These are phyloP conservation scores for Parapristionchus giblindavisi DNA, from an alignment of 2,888 invertebrate genomes.

Conservation along the genomic window DNA sequence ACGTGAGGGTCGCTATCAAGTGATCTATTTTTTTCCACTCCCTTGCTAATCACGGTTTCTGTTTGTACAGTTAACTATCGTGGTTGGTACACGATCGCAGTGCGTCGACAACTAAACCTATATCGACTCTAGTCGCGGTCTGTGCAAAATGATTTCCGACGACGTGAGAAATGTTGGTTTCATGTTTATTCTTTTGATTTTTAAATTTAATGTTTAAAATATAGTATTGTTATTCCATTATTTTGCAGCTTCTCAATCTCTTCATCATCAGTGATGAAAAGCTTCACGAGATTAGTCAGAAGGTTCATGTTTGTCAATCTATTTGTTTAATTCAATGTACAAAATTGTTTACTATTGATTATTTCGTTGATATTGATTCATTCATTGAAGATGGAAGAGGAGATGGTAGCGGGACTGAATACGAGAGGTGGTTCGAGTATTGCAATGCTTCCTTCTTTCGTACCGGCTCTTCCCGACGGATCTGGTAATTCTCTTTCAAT, in stretches of 20 bases:
- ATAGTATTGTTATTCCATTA: not conserved
- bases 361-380: not conserved
- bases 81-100: no score
- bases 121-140: no score
- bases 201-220: not conserved
- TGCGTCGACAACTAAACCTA: no score
- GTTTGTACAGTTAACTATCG: no score
- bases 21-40: no score
- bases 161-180: constrained; percentile 16
- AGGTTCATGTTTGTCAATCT: constrained; percentile 27
- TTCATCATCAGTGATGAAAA: constrained; percentile 60
- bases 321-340: not conserved
- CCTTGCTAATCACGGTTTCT: no score
- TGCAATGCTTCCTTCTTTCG: constrained; percentile 69
- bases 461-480: constrained; percentile 69
- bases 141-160: constrained; percentile 28
- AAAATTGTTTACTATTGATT: not conserved
- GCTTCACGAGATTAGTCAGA: constrained; percentile 61
- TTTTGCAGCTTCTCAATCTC: constrained; percentile 39
- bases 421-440: constrained; percentile 56
- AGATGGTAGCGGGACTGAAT: constrained; percentile 53
- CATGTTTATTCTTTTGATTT: not conserved
- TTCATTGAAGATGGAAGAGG: constrained; percentile 46
- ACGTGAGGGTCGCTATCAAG: no score
- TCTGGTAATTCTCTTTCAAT: constrained; percentile 50